Evolutionary conservation across 1,140 invertebrate genomes (phyloP).

Genomic region (Paramacrobiotus metropolitanus): DNA sequence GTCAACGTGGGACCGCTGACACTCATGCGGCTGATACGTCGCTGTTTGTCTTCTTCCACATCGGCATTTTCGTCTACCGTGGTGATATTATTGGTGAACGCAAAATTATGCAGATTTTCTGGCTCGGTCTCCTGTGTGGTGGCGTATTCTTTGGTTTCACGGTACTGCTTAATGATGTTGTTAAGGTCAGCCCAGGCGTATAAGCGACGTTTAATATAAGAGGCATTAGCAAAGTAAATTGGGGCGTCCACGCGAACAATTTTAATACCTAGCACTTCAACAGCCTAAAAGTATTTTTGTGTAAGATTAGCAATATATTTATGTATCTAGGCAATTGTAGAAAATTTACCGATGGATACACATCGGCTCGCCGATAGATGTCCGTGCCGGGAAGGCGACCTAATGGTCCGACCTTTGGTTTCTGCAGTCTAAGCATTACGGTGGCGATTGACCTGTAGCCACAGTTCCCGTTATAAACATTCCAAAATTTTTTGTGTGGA

Average conservation of each 20-base stretch:
- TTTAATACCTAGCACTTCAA: neutral
- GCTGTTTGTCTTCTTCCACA: neutral
- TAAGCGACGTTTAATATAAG: neutral
- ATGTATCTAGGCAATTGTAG: neutral
- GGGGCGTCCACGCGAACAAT: conserved; percentile 2
- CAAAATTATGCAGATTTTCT: neutral
- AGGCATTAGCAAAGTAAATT: conserved; percentile 1
- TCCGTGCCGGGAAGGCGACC: neutral
- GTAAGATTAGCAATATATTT: neutral
- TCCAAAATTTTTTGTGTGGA: too few relatives aligned
- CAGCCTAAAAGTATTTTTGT: neutral
- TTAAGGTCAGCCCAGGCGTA: conserved; percentile 2
- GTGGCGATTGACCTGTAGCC: neutral
- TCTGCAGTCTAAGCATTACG: neutral
- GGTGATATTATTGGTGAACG: neutral
- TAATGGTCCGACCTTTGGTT: neutral
- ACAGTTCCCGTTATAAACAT: too few relatives aligned
- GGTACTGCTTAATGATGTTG: neutral
- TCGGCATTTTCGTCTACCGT: neutral
- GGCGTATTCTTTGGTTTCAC: neutral
- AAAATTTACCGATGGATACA: neutral
- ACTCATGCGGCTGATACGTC: neutral
- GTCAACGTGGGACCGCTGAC: neutral
- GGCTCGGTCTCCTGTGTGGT: neutral
- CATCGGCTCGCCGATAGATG: conserved; percentile 1